Evolutionary conservation across 2,797 vertebrate species (phyloP), one percentile per base, ranked within the genome.

Genomic region (Aeoliscus strigatus): DNA sequence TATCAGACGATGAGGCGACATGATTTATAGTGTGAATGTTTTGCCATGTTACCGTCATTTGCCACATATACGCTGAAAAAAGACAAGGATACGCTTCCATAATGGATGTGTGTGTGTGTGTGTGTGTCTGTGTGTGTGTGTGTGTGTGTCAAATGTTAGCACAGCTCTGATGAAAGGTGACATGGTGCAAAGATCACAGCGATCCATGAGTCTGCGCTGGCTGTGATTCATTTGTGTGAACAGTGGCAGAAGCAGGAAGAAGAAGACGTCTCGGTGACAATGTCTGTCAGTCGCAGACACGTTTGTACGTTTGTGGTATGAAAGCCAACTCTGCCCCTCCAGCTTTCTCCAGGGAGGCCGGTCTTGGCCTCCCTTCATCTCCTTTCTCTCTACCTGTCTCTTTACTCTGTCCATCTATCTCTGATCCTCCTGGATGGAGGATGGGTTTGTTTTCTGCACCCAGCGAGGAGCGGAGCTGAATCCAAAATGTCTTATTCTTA

Each of bases 221-320:
- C 54, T 38, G 70, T 82, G 85, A 86, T 87, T 87, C 82, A 85
- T 87, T 82, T 69, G 60, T 57, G 56, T 39, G 35, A 66, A 54
- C 66, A 57, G 66, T 56, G 92, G 94, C 92, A 60, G 66, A 90
- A 92, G 90, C 14, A 18, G 57, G 91, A 93, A 89, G 90, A 96
- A 93, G 94, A 96, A 93, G 93, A 97, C 87, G 90, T 96, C 92
- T 94, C 76, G 76, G 86, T 95, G 94, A 97, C 93, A 93, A 91
- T 90, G 91, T 14, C 32, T 93, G 93, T 94, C 94, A 97, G 88
- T 97, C 94, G 94, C 31, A 62, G 27, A 40, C 36, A 32, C 62
- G 86, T 58, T n/a, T 70, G 79, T 62, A 67, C 75, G 80, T 62
- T 77, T 64, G 60, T 73, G 67, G 71, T 70, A 63, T 75, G 58